Evolutionary conservation across 1,140 invertebrate genomes (phyloP).

Genomic region (Brachionus asplanchnoidis): DNA sequence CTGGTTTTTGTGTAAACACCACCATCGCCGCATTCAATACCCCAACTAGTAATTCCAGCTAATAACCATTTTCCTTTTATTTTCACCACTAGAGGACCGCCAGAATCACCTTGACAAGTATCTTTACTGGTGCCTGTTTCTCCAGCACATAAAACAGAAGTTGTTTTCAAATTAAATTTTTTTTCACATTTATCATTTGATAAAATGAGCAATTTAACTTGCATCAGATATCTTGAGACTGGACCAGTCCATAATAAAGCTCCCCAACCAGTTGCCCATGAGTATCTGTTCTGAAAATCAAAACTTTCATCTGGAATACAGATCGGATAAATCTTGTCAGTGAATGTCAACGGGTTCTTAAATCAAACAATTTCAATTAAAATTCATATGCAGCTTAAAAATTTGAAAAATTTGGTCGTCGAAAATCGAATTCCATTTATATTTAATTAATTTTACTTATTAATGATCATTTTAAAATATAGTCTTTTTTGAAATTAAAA

Average conservation of each 20-base stretch:
- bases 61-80: neutral
- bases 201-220: slow-evolving; percentile 25
- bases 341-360: neutral
- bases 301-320: neutral
- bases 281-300: neutral
- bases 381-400: no score
- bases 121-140: neutral
- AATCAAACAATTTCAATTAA: neutral
- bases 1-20: slow-evolving; percentile 34
- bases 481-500: no score
- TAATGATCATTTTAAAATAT: no score
- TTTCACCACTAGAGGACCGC: neutral
- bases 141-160: neutral
- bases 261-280: slow-evolving; percentile 31
- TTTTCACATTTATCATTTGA: neutral
- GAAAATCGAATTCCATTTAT: no score
- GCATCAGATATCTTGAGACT: neutral
- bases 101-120: slow-evolving; percentile 40
- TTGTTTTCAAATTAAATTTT: neutral
- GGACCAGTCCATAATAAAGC: neutral
- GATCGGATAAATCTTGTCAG: neutral
- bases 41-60: slow-evolving; percentile 34
- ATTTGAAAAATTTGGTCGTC: no score
- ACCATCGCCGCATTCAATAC: slow-evolving; percentile 27
- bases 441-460: no score